Evolutionary conservation across 2,888 invertebrate species (phyloP), one percentile per base, ranked within the genome.

Genomic region (Baccha elongata): DNA sequence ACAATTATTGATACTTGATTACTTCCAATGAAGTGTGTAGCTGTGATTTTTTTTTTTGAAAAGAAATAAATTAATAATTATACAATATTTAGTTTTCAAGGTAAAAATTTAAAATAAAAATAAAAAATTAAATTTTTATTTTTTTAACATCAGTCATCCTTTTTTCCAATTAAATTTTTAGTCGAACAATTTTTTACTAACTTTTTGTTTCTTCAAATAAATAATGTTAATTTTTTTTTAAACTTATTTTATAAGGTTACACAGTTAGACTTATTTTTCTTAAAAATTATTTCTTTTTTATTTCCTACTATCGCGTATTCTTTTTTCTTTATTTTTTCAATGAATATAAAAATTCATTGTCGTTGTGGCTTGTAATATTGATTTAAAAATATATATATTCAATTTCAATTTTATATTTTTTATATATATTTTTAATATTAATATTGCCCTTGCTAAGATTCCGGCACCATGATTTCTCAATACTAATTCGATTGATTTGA

Each of bases 361-460:
- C 40, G 23, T 53, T 75, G 68, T 60, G 46, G 79, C 69, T 81
- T 81, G 29, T 74, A 53, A 71, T 69, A 80, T 80, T 75, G 60
- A 79, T 84, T 73, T 71, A 60, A 72, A 78, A 83, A 78, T 67
- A 83, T 78, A 76, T 78, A 68, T 72, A 67, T 62, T 37, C 13
- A 1, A 15, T 21, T 46, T 62, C 17, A 75, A 23, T 73, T 53
- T n/a, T 55, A 8, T 40, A 5, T 40, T 23, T 15, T 40, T 67
- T 83, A 48, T 80, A 76, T 79, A 67, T 80, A 73, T 53, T 76
- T 84, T 84, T 84, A 84, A 85, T 76, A 85, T 85, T 86, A 86
- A 86, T 86, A 87, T 86, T 86, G 86, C 85, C 86, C 84, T 86
- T 85, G 84, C 85, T 85, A 85, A 84, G 85, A 86, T 84, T 86